Evolutionary conservation across 2,113 vertebrate species (phyloP).

Genomic region (Eolophus roseicapilla): DNA sequence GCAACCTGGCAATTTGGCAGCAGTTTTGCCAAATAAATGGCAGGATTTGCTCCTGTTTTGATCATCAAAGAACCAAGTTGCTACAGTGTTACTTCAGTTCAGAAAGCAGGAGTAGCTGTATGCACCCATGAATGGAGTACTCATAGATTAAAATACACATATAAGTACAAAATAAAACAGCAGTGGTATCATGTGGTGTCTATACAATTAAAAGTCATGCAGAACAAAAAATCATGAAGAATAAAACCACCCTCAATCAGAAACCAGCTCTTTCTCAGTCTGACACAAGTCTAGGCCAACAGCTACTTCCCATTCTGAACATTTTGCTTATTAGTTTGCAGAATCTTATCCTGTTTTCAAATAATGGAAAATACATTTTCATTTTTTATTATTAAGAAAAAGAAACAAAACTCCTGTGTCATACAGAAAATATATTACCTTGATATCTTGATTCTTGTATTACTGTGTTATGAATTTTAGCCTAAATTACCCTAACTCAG

Average conservation of each 20-base stretch:
- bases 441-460: background rate
- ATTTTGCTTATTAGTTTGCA: background rate
- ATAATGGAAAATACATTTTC: background rate
- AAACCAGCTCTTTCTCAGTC: background rate
- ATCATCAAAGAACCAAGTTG: background rate
- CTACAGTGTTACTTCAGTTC: background rate
- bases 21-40: background rate
- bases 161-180: background rate
- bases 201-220: background rate
- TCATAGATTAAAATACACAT: background rate
- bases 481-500: background rate
- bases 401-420: background rate
- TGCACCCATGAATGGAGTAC: background rate
- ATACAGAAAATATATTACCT: background rate
- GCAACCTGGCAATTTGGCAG: background rate
- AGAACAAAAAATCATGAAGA: background rate
- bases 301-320: background rate
- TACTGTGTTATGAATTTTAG: background rate
- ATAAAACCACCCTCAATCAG: background rate
- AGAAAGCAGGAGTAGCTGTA: background rate
- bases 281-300: background rate
- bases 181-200: accelerated
- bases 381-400: background rate
- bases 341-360: background rate
- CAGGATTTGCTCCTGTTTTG: background rate